Conservation (phyloP, 30 jellyfish, hydroid and myxozoan genomes). For the Aurelia aurita region DNA sequence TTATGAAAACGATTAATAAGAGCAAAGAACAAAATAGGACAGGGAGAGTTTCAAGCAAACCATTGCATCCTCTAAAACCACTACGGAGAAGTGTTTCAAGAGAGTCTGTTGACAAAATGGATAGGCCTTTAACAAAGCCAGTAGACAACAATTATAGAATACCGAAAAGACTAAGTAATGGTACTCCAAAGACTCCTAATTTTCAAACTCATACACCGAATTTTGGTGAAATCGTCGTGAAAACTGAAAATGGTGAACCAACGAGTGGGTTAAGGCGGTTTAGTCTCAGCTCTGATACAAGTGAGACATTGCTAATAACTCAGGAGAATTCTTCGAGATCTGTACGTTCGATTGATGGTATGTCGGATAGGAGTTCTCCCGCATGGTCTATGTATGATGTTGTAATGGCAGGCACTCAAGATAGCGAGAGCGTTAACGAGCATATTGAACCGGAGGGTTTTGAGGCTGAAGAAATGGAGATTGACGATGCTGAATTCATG, state of each 20-base stretch:
- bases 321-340: conserved; percentile 9
- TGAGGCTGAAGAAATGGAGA: conserved; percentile 71
- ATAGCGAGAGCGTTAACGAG: background rate
- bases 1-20: background rate
- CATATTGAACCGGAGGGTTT: background rate
- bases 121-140: background rate
- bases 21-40: background rate
- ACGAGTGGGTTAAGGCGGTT: background rate
- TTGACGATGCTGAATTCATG: conserved; percentile 75
- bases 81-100: background rate
- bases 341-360: background rate
- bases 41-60: background rate
- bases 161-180: background rate
- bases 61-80: conserved; percentile 27
- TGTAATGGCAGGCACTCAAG: conserved; percentile 23
- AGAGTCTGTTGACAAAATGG: background rate
- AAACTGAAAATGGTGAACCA: background rate
- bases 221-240: background rate
- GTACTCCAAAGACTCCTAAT: background rate
- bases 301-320: background rate
- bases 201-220: background rate
- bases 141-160: conserved; percentile 2
- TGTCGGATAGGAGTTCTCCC: conserved; percentile 23
- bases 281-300: background rate
- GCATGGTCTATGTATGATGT: conserved; percentile 36